Conservation (phyloP, 2,797 vertebrate genomes). For the Sarcoramphus papa region DNA sequence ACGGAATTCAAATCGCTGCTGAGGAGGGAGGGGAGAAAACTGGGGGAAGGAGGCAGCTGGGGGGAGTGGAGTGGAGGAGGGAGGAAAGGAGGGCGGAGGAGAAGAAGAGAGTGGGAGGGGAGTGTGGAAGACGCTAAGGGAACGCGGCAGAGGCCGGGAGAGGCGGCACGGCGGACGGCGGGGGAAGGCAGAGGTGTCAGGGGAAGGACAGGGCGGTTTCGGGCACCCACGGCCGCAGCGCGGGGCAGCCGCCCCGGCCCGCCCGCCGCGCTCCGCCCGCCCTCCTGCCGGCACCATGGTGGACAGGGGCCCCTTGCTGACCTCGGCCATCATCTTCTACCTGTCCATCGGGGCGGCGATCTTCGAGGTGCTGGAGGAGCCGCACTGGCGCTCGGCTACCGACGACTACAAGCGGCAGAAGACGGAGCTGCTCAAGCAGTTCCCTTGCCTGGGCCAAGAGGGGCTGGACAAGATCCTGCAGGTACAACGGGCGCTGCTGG, state of each 20-base stretch:
- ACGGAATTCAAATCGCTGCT: conserved; percentile 74
- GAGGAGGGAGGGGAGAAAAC: conserved; percentile 16
- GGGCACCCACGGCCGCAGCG: neutral
- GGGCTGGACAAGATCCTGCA: conserved; percentile 89
- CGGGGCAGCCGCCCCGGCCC: neutral
- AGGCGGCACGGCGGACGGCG: neutral
- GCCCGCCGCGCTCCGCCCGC: neutral
- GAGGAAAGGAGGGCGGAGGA: neutral
- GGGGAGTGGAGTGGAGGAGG: neutral
- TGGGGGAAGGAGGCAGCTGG: neutral
- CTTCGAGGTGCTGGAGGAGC: conserved; percentile 95
- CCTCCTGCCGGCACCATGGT: conserved; percentile 79
- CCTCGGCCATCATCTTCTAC: conserved; percentile 96
- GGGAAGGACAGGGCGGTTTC: neutral
- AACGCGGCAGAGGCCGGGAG: neutral
- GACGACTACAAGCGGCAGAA: conserved; percentile 78
- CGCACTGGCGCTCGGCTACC: conserved; percentile 86
- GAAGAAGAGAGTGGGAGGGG: neutral
- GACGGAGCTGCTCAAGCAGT: conserved; percentile 81
- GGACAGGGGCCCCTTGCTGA: conserved; percentile 94
- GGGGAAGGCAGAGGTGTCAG: neutral
- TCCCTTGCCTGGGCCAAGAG: conserved; percentile 85
- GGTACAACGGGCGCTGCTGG: conserved; percentile 71
- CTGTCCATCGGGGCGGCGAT: conserved; percentile 98
- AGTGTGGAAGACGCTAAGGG: neutral